phyloP scores from a whole-genome alignment of 2,797 vertebrate genomes.

The Falco naumanni region DNA sequence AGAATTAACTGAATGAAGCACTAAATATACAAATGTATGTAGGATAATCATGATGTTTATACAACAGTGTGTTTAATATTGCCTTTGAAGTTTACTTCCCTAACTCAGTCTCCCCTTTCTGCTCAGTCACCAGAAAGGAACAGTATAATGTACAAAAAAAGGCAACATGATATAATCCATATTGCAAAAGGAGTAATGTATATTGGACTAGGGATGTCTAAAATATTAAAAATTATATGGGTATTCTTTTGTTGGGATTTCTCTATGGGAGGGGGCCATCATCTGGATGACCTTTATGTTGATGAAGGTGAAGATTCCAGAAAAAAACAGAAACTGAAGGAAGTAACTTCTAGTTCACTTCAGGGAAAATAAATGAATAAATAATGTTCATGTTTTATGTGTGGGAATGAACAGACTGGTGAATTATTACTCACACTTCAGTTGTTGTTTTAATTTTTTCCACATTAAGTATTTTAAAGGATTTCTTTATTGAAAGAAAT shows the following conservation, averaged over 20 bases:
- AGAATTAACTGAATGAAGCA: neutral
- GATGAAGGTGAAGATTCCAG: neutral
- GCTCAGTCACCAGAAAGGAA: neutral
- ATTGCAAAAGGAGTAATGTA: neutral
- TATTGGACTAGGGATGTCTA: neutral
- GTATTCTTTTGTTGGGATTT: neutral
- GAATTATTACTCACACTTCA: neutral
- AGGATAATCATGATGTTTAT: neutral
- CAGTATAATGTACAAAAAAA: neutral
- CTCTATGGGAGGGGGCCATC: neutral
- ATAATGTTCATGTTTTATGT: neutral
- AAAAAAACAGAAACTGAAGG: neutral
- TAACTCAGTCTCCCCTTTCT: neutral
- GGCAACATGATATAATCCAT: fast-evolving
- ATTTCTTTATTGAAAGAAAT: neutral
- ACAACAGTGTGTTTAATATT: neutral
- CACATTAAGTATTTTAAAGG: neutral
- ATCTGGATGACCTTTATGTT: neutral
- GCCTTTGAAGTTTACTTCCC: neutral
- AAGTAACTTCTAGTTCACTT: neutral
- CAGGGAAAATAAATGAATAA: neutral
- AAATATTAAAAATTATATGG: neutral
- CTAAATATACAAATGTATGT: neutral
- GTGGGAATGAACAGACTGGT: neutral
- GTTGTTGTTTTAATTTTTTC: neutral